Evolutionary conservation across 1,140 invertebrate genomes (phyloP).

Genomic region (Trichonephila inaurata): DNA sequence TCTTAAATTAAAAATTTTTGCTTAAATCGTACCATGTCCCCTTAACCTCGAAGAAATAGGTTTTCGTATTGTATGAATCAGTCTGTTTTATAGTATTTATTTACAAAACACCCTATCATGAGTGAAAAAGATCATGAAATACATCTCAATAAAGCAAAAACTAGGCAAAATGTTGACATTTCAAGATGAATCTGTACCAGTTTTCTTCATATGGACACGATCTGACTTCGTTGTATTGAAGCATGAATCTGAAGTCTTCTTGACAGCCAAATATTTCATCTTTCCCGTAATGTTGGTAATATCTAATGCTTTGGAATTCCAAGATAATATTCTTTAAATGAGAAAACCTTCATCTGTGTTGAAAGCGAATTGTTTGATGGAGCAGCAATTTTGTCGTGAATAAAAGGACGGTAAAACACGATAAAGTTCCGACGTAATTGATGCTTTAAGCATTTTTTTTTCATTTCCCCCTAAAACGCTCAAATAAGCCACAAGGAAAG

Average conservation of each 20-base stretch:
- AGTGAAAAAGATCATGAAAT: no score
- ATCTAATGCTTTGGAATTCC: slow-evolving; percentile 36
- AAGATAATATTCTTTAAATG: slow-evolving; percentile 58
- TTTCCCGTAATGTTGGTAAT: neutral
- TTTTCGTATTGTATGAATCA: no score
- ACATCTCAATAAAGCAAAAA: neutral
- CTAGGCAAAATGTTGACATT: neutral
- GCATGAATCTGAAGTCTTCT: slow-evolving; percentile 50
- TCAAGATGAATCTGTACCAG: neutral
- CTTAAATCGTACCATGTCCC: no score
- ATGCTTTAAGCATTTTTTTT: neutral
- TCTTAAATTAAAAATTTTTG: no score
- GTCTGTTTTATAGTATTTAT: no score
- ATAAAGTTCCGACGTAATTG: slow-evolving; percentile 14
- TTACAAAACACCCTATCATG: no score
- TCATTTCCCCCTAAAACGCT: neutral
- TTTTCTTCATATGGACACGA: neutral
- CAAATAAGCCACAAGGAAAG: neutral
- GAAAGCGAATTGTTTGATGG: slow-evolving; percentile 4
- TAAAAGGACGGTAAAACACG: neutral
- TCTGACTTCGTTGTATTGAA: neutral
- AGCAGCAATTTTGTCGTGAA: neutral
- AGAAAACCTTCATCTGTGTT: slow-evolving; percentile 46
- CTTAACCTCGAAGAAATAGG: no score
- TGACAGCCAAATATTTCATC: slow-evolving; percentile 68